Percentiles rank a stretch among this genome's conserved stretches.
Conservation (phyloP, 2,113 vertebrate genomes). For the Naja naja region DNA sequence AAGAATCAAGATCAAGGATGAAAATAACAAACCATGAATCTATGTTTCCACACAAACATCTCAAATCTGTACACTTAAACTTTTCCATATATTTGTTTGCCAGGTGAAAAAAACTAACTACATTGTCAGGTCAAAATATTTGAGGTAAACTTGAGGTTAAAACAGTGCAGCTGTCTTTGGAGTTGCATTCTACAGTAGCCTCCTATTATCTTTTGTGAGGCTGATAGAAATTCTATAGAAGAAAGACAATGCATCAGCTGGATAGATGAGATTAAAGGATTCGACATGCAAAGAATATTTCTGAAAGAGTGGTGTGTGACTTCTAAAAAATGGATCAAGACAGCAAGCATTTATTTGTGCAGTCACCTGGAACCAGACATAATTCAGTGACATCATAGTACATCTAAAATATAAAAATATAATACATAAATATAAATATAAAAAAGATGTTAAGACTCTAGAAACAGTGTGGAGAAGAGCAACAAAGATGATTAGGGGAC, state of each 20-base stretch:
- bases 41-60: not conserved
- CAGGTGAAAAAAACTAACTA: not conserved
- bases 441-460: not conserved
- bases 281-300: not conserved
- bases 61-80: not conserved
- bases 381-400: not conserved
- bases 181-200: not conserved
- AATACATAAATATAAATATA: not conserved
- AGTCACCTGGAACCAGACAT: not conserved
- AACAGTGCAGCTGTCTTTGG: not conserved
- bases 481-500: not conserved
- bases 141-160: not conserved
- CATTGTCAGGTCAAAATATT: not conserved
- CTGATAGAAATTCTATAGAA: not conserved
- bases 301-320: not conserved
- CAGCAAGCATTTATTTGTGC: not conserved
- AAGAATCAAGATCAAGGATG: constrained; percentile 28
- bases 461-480: not conserved
- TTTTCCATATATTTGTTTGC: not conserved
- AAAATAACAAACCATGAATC: constrained; percentile 11
- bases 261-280: not conserved
- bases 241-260: not conserved
- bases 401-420: not conserved
- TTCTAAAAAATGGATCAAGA: not conserved
- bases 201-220: not conserved